These are phyloP conservation scores for Passer montanus DNA, from an alignment of 2,113 vertebrate genomes.

Conservation along the genomic window DNA sequence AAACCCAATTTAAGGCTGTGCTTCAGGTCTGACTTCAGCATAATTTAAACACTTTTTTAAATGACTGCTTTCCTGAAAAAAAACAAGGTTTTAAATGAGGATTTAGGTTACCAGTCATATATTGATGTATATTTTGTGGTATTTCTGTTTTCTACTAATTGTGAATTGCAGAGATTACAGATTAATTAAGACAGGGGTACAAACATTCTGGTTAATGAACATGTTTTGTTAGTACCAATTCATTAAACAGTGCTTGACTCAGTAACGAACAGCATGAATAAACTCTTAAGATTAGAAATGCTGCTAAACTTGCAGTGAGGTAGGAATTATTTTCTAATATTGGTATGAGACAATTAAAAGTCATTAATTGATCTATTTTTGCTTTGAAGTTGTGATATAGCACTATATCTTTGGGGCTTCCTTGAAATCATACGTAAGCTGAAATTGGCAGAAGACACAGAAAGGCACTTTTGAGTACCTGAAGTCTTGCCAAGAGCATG, in stretches of 20 bases:
- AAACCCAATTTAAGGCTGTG: not conserved
- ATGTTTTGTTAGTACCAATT: not conserved
- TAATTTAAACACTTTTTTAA: not conserved
- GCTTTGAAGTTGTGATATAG: not conserved
- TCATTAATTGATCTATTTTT: not conserved
- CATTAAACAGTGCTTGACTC: not conserved
- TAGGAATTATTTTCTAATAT: not conserved
- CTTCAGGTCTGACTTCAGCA: not conserved
- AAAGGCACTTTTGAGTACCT: not conserved
- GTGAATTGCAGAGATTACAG: not conserved
- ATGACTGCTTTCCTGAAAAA: not conserved
- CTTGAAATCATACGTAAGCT: not conserved
- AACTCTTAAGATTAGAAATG: not conserved
- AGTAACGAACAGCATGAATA: not conserved
- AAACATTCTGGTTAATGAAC: not conserved
- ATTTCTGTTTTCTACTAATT: not conserved
- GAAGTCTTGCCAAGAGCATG: not conserved
- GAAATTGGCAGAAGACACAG: not conserved
- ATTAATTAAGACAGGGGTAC: not conserved
- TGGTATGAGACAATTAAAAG: not conserved
- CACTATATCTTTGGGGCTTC: not conserved
- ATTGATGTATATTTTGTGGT: not conserved
- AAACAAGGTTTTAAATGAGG: not conserved
- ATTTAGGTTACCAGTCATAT: not conserved
- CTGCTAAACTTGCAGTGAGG: not conserved